Base-by-base conservation (phyloP, 37 sponge, comb jelly and placozoan genomes). In the Aphrocallistes beatrix region DNA sequence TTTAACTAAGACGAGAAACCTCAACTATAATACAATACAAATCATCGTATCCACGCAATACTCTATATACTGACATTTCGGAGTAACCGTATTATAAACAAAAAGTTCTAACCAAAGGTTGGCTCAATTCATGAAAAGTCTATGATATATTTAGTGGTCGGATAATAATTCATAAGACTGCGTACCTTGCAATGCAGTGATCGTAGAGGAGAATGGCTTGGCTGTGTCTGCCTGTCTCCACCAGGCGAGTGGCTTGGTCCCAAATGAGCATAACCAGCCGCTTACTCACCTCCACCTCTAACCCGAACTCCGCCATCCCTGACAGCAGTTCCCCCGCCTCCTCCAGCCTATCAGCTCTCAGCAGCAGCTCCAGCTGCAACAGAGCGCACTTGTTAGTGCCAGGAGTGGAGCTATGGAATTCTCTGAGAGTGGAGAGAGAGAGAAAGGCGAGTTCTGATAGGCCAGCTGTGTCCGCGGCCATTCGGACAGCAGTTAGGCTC, bases 401-500 rank as follows among this genome's bases (percentile, higher is more conserved):
- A 60, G 8, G 75, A 25, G 75, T 19, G 10, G 75, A 3, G 34
- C n/a, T 60, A 30, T 60, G 75, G 25, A 19, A 28, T 30, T 60
- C 75, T 13, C 34, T 60, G 34, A 60, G 25, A 30, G 75, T 28
- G 6, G 75, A 60, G 75, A 60, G 75, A 13, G 75, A 60, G 34
- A 6, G 8, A 6, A 60, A 30, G 34, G 75, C 75, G 6, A 60
- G 34, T 3, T 60, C 75, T 3, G 75, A 60, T 13, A 60, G 75
- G 34, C 75, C 75, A 60, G 75, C 28, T 3, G 40, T 9, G 23
- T 42, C 49, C 6, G 48, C 51, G 9, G 85, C 38, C 38, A 81
- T 9, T 82, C 86, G 51, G 23, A 95, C 86, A 17, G 90, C 86
- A 19, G 87, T 82, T 25, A 89, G 84, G 13, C 88, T 91, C 60